A percentile compares a stretch with the other conserved stretches of the same genome.
These are phyloP conservation scores for Microctonus brassicae DNA, from an alignment of 2,888 invertebrate genomes.

Conservation along the genomic window DNA sequence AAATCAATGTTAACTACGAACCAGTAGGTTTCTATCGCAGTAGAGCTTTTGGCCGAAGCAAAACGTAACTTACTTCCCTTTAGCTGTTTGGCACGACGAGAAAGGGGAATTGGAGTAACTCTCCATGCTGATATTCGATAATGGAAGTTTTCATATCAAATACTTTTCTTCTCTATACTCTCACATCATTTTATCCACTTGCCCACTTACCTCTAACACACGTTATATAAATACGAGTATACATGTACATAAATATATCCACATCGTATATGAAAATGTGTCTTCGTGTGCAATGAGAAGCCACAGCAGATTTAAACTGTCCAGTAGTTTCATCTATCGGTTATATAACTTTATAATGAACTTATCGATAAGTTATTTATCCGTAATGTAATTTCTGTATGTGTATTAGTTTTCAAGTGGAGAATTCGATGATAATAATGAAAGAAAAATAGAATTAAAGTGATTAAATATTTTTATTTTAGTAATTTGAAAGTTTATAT, in stretches of 20 bases:
- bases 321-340: neutral
- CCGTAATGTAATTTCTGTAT: too few species aligned
- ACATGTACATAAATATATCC: too few species aligned
- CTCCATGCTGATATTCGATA: constrained; percentile 47
- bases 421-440: too few species aligned
- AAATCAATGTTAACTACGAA: constrained; percentile 62
- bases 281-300: too few species aligned
- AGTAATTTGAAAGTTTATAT: too few species aligned
- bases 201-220: neutral
- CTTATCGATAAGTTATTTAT: neutral
- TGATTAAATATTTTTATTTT: too few species aligned
- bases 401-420: too few species aligned
- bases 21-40: constrained; percentile 49
- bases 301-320: constrained; percentile 13
- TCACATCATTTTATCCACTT: neutral
- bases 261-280: too few species aligned
- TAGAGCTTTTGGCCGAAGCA: constrained; percentile 53
- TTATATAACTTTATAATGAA: constrained; percentile 14
- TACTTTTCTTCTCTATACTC: neutral
- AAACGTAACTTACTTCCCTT: constrained; percentile 51
- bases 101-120: constrained; percentile 38
- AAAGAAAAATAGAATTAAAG: too few species aligned
- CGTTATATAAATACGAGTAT: neutral
- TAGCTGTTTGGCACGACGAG: constrained; percentile 14
- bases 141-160: constrained; percentile 51